phyloP scores from a whole-genome alignment of 2,888 invertebrate species.

The Caenorhabditis afra region DNA sequence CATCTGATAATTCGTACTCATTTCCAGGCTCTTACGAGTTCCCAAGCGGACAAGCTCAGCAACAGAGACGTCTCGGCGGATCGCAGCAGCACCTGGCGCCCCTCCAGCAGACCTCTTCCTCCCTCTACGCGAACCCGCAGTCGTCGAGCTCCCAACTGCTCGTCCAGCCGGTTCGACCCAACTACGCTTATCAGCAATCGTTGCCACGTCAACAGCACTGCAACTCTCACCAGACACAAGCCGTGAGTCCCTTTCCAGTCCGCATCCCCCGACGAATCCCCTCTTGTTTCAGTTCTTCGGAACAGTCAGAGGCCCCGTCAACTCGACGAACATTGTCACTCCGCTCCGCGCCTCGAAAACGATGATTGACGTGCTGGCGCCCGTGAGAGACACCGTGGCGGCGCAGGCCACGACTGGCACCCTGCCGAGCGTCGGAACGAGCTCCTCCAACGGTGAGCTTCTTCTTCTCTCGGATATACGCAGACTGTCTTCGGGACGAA shows the following conservation, averaged over 20 bases:
- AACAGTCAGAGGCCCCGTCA: slow-evolving; percentile 45
- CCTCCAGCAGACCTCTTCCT: slow-evolving; percentile 40
- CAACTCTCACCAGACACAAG: slow-evolving; percentile 54
- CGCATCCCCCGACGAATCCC: not conserved
- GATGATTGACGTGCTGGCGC: slow-evolving; percentile 73
- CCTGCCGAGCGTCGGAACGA: slow-evolving; percentile 44
- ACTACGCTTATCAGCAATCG: slow-evolving; percentile 46
- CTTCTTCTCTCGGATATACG: slow-evolving; percentile 14
- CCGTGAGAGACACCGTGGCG: slow-evolving; percentile 60
- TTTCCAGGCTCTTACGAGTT: slow-evolving; percentile 53
- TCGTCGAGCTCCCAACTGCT: slow-evolving; percentile 35
- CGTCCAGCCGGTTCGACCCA: slow-evolving; percentile 44
- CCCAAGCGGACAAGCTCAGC: slow-evolving; percentile 60
- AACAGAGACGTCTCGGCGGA: slow-evolving; percentile 57
- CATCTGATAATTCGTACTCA: too few species aligned
- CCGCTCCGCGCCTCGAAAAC: slow-evolving; percentile 69
- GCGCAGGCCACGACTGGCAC: slow-evolving; percentile 47
- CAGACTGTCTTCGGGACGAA: slow-evolving; percentile 16
- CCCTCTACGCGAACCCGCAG: slow-evolving; percentile 40
- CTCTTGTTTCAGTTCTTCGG: slow-evolving; percentile 39
- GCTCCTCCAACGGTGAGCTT: slow-evolving; percentile 54
- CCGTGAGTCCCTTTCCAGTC: slow-evolving; percentile 36
- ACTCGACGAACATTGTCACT: slow-evolving; percentile 52
- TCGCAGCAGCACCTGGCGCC: slow-evolving; percentile 59
- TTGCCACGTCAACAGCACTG: slow-evolving; percentile 55